Conservation (phyloP, 2,888 invertebrate species). For the Physocephala rufipes region DNA sequence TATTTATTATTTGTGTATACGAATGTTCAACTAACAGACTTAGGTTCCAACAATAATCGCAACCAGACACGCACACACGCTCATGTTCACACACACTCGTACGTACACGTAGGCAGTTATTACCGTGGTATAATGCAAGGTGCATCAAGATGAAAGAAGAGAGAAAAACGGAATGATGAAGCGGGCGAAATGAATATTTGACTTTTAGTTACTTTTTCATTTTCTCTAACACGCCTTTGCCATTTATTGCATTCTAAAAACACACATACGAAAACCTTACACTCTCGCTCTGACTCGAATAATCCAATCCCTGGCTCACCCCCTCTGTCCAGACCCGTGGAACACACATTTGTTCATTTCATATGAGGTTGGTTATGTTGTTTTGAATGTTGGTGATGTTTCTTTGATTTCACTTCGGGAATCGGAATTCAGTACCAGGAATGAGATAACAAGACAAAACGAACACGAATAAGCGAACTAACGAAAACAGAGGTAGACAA, state of each 20-base stretch:
- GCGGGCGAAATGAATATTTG: slow-evolving; percentile 19
- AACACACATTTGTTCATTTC: no score
- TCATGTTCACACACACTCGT: background rate
- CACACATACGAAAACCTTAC: no score
- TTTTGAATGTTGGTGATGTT: slow-evolving; percentile 13
- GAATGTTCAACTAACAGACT: background rate
- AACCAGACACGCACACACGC: slow-evolving; percentile 16
- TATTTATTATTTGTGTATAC: slow-evolving; percentile 21
- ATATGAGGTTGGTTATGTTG: slow-evolving; percentile 1
- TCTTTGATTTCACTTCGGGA: slow-evolving; percentile 33
- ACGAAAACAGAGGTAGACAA: slow-evolving; percentile 27
- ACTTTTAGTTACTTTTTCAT: slow-evolving; percentile 32
- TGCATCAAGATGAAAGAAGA: background rate
- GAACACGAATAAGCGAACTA: slow-evolving; percentile 19
- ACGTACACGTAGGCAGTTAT: background rate
- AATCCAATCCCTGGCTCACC: no score
- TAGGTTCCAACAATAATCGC: background rate
- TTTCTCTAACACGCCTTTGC: no score
- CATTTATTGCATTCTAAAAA: no score
- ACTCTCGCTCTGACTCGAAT: no score
- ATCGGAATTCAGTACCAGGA: slow-evolving; percentile 26
- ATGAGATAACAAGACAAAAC: slow-evolving; percentile 22
- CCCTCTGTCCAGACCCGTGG: no score
- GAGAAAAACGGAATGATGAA: background rate
- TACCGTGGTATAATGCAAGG: background rate